Evolutionary conservation across 2,113 vertebrate species (phyloP), one percentile per base, ranked within the genome.

Genomic region (Sterna hirundo): DNA sequence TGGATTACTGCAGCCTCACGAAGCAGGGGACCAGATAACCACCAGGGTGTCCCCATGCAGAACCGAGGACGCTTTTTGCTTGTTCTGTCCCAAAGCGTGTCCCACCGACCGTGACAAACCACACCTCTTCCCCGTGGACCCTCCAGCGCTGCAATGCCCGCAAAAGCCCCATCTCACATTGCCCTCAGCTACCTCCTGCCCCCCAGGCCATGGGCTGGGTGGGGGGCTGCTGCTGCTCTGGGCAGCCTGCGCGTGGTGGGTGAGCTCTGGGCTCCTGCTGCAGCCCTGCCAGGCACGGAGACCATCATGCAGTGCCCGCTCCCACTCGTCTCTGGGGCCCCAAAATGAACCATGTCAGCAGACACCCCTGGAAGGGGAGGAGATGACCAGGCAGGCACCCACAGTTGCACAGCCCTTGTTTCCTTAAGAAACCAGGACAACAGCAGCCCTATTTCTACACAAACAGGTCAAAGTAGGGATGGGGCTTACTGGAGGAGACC

Each of bases 151-250:
- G 34, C 65, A 52, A 10, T 55, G 36, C 19, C 44, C 1, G 0
- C 58, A 51, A 78, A 87, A 27, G 25, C 21, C 49, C 22, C 65
- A 6, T 18, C 23, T 11, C 21, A 16, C 68, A 5, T 4, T 15
- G 10, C 18, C 15, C 79, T 75, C 30, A 44, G 61, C 60, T 83
- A 40, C 36, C 55, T 70, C 55, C 55, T 90, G 36, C 4, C 21
- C 49, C 42, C 5, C 27, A 74, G 10, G 60, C 15, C 44, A 22
- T 3, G 2, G 44, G 29, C 55, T 72, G 49, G 21, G 10, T 25
- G 30, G 11, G 15, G 26, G 18, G n/a, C 42, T 71, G 58, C 34
- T 42, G 49, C 27, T 27, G 12, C 14, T 55, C 44, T 0, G 0
- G 44, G 32, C n/a, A 58, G n/a, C 9, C 34, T 3, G 0, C n/a